These are phyloP conservation scores for Adelosebastes latens DNA, from an alignment of 2,797 vertebrate genomes.

Conservation along the genomic window DNA sequence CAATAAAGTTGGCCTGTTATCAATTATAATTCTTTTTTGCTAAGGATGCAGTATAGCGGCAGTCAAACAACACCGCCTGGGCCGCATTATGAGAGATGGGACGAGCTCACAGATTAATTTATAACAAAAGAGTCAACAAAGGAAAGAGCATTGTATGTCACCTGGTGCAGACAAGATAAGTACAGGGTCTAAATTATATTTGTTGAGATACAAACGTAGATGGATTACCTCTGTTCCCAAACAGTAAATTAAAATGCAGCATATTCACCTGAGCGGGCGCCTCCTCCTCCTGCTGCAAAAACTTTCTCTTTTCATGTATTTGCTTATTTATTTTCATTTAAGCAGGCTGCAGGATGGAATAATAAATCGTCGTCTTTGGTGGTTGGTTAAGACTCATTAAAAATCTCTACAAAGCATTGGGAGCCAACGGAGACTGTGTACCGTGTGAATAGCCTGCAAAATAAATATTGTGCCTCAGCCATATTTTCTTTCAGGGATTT, in stretches of 20 bases:
- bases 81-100: constrained; percentile 61
- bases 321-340: constrained; percentile 44
- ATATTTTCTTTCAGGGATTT: constrained; percentile 65
- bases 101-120: constrained; percentile 66
- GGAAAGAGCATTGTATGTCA: constrained; percentile 61
- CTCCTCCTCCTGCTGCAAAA: constrained; percentile 43
- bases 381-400: constrained; percentile 76
- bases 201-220: constrained; percentile 74
- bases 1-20: constrained; percentile 57
- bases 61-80: constrained; percentile 19
- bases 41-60: constrained; percentile 33
- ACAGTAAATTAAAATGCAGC: constrained; percentile 71
- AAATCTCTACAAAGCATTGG: constrained; percentile 42
- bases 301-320: constrained; percentile 43
- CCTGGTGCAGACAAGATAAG: constrained; percentile 67
- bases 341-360: constrained; percentile 60
- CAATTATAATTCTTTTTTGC: constrained; percentile 58
- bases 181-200: constrained; percentile 71
- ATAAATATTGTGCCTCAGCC: constrained; percentile 61
- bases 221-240: constrained; percentile 68
- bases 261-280: constrained; percentile 52
- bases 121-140: constrained; percentile 67
- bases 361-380: constrained; percentile 69
- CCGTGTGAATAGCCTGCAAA: constrained; percentile 48
- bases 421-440: constrained; percentile 38